Evolutionary conservation across 2,797 vertebrate species (phyloP).

Genomic region (Galagoides demidoff): DNA sequence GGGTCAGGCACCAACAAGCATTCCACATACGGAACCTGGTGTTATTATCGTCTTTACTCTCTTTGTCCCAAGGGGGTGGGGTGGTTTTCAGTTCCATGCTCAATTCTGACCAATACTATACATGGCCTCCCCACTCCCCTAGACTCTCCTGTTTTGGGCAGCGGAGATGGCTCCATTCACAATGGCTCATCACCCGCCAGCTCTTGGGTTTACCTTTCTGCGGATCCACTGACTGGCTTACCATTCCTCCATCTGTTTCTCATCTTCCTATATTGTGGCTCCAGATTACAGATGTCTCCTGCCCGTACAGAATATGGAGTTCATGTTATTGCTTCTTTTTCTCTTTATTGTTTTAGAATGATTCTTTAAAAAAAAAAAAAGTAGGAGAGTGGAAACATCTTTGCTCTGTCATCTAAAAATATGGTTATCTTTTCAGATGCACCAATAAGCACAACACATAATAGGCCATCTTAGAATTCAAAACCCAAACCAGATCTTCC

Average conservation of each 20-base stretch:
- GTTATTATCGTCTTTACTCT: neutral
- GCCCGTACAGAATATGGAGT: neutral
- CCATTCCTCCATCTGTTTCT: constrained; percentile 20
- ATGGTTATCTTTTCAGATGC: neutral
- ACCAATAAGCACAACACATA: neutral
- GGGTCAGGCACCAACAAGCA: neutral
- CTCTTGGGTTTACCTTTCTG: neutral
- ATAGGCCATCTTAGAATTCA: constrained; percentile 10
- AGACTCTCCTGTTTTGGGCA: neutral
- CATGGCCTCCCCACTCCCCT: neutral
- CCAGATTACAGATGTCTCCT: constrained; percentile 11
- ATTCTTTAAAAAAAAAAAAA: neutral
- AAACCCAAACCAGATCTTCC: neutral
- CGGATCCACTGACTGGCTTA: neutral
- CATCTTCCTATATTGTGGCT: neutral
- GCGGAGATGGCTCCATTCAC: neutral
- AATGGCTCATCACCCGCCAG: neutral
- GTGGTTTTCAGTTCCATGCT: rapidly evolving
- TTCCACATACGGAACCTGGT: neutral
- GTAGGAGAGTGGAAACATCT: neutral
- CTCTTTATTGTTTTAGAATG: neutral
- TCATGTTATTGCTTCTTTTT: neutral
- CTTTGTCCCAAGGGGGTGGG: neutral
- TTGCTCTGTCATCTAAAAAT: constrained; percentile 8
- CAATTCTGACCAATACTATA: neutral